phyloP scores from a whole-genome alignment of 2,888 invertebrate genomes.

The Agrilus cyanescens region DNA sequence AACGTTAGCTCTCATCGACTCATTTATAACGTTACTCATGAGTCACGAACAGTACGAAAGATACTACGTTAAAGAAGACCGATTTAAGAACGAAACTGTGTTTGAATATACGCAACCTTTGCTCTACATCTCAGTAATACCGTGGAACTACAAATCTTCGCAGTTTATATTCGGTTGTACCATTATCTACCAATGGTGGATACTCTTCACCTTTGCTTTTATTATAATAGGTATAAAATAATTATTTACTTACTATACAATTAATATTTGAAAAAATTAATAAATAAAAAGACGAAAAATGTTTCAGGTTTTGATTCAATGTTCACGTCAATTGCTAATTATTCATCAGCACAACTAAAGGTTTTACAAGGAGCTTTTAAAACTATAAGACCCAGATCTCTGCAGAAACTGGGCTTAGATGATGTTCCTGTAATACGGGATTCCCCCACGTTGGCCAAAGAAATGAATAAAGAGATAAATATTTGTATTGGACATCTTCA shows the following conservation, averaged over 20 bases:
- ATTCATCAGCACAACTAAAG: constrained; percentile 14
- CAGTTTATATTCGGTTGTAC: constrained; percentile 11
- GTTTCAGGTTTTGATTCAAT: constrained; percentile 14
- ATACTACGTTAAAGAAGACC: neutral
- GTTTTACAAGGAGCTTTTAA: constrained; percentile 14
- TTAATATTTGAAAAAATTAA: neutral
- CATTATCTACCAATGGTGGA: constrained; percentile 14
- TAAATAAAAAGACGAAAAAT: neutral
- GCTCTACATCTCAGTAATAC: constrained; percentile 16
- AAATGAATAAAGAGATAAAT: constrained; percentile 13
- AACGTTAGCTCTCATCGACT: constrained; percentile 4
- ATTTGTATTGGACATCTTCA: constrained; percentile 15
- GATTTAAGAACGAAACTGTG: constrained; percentile 1
- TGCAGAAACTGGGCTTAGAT: constrained; percentile 5
- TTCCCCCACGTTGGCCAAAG: constrained; percentile 4
- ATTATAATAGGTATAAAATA: constrained; percentile 14
- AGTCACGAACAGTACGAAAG: neutral
- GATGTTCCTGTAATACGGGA: neutral
- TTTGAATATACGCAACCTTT: constrained; percentile 6
- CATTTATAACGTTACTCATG: constrained; percentile 6
- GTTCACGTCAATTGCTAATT: constrained; percentile 14
- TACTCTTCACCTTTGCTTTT: constrained; percentile 13
- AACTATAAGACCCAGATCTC: constrained; percentile 9
- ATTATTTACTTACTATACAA: neutral
- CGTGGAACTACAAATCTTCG: constrained; percentile 13